Conservation (phyloP, 1,140 invertebrate species). For the Drosophila suzukii region DNA sequence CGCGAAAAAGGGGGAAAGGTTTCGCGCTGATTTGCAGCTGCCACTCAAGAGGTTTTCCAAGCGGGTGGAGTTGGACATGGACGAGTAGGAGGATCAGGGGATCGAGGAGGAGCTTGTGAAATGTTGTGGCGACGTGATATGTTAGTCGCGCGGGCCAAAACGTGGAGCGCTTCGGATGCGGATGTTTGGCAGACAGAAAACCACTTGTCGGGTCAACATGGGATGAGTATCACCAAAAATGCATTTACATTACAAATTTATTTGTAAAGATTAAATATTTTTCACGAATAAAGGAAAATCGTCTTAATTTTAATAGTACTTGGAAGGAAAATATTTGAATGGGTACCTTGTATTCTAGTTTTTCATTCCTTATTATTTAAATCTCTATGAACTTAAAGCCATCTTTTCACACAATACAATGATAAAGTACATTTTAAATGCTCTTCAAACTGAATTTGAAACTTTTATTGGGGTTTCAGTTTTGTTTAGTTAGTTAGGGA, state of each 20-base stretch:
- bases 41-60: constrained; percentile 50
- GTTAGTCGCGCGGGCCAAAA: constrained; percentile 65
- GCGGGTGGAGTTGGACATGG: neutral
- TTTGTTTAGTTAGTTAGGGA: no score
- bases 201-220: constrained; percentile 34
- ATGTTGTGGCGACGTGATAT: constrained; percentile 78
- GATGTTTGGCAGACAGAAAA: constrained; percentile 47
- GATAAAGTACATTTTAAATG: neutral
- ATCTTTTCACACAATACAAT: neutral
- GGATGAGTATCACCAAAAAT: neutral
- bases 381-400: no score
- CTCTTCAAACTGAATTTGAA: no score
- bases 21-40: constrained; percentile 72
- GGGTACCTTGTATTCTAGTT: no score
- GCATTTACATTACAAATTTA: no score
- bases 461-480: no score
- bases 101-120: constrained; percentile 58
- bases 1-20: constrained; percentile 61
- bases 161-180: constrained; percentile 57
- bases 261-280: no score
- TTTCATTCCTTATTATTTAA: no score
- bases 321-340: no score
- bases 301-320: no score
- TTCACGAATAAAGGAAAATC: no score
- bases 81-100: neutral